Evolutionary conservation across 1,140 invertebrate genomes (phyloP).

Genomic region (Drosophila grimshawi): DNA sequence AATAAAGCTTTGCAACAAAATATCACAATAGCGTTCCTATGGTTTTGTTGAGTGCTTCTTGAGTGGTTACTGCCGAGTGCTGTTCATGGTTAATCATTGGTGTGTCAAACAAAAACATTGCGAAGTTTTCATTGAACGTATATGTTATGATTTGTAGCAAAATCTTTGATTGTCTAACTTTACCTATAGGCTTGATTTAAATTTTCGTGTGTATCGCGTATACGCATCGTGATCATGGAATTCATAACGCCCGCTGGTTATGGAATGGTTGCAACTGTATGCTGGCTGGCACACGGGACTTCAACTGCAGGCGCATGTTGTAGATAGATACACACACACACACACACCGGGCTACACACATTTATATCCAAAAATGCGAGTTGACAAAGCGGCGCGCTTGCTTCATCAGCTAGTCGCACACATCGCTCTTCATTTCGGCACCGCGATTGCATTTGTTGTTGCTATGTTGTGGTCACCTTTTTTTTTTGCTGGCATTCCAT

Average conservation of each 20-base stretch:
- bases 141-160: slow-evolving; percentile 9
- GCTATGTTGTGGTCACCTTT: slow-evolving; percentile 2
- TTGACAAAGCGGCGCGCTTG: slow-evolving; percentile 29
- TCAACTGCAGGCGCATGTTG: slow-evolving; percentile 4
- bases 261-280: slow-evolving; percentile 17
- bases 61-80: background rate
- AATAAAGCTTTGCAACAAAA: background rate
- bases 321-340: background rate
- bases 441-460: slow-evolving; percentile 23
- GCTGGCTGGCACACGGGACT: background rate
- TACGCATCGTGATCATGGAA: slow-evolving; percentile 19
- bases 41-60: background rate
- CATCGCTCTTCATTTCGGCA: slow-evolving; percentile 54
- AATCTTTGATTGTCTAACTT: slow-evolving; percentile 1
- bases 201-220: slow-evolving; percentile 24
- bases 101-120: background rate
- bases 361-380: slow-evolving; percentile 5
- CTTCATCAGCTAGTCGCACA: slow-evolving; percentile 32
- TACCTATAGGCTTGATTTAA: background rate
- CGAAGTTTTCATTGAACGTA: slow-evolving; percentile 4
- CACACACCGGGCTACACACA: background rate
- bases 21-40: background rate
- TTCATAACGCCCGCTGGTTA: slow-evolving; percentile 37
- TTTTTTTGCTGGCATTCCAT: slow-evolving; percentile 14
- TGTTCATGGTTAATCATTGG: background rate